A percentile compares a stretch with the other conserved stretches of the same genome.
These are phyloP conservation scores for Morpho deidamia DNA, from an alignment of 2,888 invertebrate genomes.

Conservation along the genomic window DNA sequence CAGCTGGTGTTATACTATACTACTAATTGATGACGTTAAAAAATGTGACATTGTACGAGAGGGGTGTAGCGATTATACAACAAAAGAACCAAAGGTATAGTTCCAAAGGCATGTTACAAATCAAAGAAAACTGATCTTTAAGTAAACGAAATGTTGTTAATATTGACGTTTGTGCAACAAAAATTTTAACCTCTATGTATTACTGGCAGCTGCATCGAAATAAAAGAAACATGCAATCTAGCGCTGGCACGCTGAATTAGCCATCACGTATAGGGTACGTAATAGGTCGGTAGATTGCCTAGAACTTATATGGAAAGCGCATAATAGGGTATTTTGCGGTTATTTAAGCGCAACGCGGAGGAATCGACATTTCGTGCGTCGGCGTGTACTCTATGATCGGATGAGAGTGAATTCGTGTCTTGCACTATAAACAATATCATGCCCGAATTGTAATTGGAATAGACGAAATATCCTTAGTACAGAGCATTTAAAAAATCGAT, in stretches of 20 bases:
- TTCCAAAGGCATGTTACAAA: conserved; percentile 59
- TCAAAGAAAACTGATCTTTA: conserved; percentile 44
- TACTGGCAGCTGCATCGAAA: conserved; percentile 64
- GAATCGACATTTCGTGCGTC: conserved; percentile 73
- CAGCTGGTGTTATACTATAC: conserved; percentile 7
- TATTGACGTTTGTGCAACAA: conserved; percentile 58
- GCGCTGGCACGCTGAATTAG: conserved; percentile 64
- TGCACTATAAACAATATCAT: conserved; percentile 60
- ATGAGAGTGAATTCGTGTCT: conserved; percentile 42
- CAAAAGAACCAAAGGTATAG: conserved; percentile 52
- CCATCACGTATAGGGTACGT: conserved; percentile 58
- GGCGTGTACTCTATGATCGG: conserved; percentile 51
- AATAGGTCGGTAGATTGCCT: conserved; percentile 67
- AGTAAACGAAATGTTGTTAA: conserved; percentile 57
- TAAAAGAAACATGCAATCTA: conserved; percentile 60
- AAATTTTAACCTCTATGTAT: conserved; percentile 69
- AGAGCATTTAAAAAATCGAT: too few relatives aligned
- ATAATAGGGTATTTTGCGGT: conserved; percentile 77
- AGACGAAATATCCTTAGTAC: conserved; percentile 52
- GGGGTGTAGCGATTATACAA: conserved; percentile 41
- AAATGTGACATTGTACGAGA: conserved; percentile 35
- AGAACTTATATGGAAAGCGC: conserved; percentile 74
- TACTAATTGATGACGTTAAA: conserved; percentile 54
- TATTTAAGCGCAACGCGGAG: conserved; percentile 66
- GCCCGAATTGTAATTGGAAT: conserved; percentile 60